phyloP scores from a whole-genome alignment of 2,113 vertebrate genomes.

The Vimba vimba region DNA sequence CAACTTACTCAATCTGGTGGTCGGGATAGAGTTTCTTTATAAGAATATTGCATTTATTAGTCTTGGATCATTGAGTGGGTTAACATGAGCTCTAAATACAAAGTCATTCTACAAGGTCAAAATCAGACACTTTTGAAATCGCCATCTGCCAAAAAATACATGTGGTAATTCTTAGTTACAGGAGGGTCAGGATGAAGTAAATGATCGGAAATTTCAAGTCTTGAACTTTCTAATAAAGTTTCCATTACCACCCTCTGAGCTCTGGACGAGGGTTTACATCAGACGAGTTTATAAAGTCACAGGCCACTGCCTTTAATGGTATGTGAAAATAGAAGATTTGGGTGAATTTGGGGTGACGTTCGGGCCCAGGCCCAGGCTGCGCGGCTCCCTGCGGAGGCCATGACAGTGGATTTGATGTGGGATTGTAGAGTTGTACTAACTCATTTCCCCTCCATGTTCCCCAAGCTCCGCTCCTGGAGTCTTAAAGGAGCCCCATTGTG shows the following conservation, averaged over 20 bases:
- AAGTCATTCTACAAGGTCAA: background rate
- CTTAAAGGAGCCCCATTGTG: conserved; percentile 62
- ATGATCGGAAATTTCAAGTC: conserved; percentile 46
- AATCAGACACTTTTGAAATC: conserved; percentile 34
- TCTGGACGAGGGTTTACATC: conserved; percentile 46
- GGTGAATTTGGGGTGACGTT: conserved; percentile 38
- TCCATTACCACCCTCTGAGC: conserved; percentile 38
- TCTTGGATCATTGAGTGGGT: conserved; percentile 8
- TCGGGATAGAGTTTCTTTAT: background rate
- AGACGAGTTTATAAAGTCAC: conserved; percentile 47
- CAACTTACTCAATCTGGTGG: background rate
- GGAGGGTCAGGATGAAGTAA: conserved; percentile 35
- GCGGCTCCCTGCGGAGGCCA: conserved; percentile 48
- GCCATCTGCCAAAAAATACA: conserved; percentile 45
- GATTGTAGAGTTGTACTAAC: conserved; percentile 53
- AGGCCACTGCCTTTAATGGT: conserved; percentile 49
- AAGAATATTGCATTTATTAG: conserved; percentile 8
- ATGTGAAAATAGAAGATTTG: conserved; percentile 45
- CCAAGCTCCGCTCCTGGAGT: conserved; percentile 46
- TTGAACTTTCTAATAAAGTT: conserved; percentile 52
- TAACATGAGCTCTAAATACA: conserved; percentile 4
- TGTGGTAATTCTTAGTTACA: conserved; percentile 32
- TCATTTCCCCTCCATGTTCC: conserved; percentile 55
- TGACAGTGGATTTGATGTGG: conserved; percentile 58
- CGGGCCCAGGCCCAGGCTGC: conserved; percentile 1